Evolutionary conservation across 2,797 vertebrate species (phyloP).

Genomic region (Bryconaethiops microstoma): DNA sequence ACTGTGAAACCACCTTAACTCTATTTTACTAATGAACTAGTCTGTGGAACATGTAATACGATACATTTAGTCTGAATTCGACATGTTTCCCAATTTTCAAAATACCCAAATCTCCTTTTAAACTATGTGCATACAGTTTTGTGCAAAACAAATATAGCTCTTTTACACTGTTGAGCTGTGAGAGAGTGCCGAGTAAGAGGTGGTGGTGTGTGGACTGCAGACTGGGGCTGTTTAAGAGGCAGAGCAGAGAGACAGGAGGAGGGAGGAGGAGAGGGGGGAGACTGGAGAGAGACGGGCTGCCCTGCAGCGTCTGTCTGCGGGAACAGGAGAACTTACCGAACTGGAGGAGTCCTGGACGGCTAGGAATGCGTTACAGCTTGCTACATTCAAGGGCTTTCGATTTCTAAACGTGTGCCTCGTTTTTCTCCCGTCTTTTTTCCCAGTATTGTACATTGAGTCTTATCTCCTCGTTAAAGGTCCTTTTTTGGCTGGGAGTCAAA

Average conservation of each 20-base stretch:
- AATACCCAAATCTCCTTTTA: no score
- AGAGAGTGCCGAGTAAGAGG: no score
- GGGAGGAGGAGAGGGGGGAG: constrained; percentile 5
- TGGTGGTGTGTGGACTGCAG: background rate
- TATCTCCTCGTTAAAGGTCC: constrained; percentile 35
- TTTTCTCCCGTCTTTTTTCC: background rate
- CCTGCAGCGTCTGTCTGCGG: constrained; percentile 50
- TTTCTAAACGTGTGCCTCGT: background rate
- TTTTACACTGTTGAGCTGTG: no score
- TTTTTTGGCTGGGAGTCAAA: constrained; percentile 45
- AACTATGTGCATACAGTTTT: no score
- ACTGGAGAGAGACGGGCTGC: constrained; percentile 12
- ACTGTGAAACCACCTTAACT: no score
- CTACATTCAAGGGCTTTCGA: background rate
- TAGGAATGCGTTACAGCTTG: constrained; percentile 16
- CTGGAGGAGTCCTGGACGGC: constrained; percentile 2
- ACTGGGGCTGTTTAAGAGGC: constrained; percentile 2
- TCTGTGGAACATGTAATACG: no score
- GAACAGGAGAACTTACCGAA: constrained; percentile 55
- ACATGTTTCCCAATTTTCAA: no score
- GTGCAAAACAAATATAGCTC: no score
- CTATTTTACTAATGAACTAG: no score
- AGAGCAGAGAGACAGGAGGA: constrained; percentile 32
- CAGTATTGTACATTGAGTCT: background rate
- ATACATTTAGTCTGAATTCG: no score